A percentile compares a stretch with the other conserved stretches of the same genome.
Conservation (phyloP, 1,140 invertebrate genomes). For the Drosophila nannoptera region DNA sequence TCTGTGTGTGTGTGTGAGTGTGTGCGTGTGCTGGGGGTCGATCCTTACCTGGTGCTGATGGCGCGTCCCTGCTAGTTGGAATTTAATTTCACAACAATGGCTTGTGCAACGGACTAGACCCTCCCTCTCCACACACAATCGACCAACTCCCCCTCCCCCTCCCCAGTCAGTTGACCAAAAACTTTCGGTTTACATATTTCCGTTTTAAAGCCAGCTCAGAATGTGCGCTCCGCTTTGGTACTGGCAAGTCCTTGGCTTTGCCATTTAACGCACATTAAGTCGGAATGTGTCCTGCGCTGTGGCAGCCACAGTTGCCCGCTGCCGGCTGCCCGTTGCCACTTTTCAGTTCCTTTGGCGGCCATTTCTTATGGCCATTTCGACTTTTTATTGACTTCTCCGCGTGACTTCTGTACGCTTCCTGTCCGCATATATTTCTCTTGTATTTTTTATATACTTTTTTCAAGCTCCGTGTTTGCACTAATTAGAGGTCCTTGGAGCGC, state of each 20-base stretch:
- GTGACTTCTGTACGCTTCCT: slow-evolving; percentile 35
- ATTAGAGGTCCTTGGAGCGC: slow-evolving; percentile 28
- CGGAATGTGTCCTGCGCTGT: slow-evolving; percentile 40
- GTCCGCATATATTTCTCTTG: neutral
- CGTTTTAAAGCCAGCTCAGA: slow-evolving; percentile 25
- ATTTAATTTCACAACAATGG: slow-evolving; percentile 52
- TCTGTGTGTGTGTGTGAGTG: neutral
- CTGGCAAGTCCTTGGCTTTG: slow-evolving; percentile 26
- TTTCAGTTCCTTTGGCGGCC: slow-evolving; percentile 39
- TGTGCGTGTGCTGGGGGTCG: too few relatives aligned
- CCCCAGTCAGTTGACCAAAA: slow-evolving; percentile 21
- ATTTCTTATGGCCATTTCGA: slow-evolving; percentile 47
- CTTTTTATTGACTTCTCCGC: slow-evolving; percentile 45
- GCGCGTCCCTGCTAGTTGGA: slow-evolving; percentile 33
- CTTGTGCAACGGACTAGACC: neutral
- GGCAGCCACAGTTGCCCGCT: slow-evolving; percentile 12
- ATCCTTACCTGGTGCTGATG: slow-evolving; percentile 8
- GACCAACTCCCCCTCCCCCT: neutral
- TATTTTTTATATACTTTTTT: slow-evolving; percentile 10
- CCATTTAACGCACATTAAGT: slow-evolving; percentile 50
- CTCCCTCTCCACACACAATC: too few relatives aligned
- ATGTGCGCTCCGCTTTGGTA: slow-evolving; percentile 5
- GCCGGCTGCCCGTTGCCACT: slow-evolving; percentile 9
- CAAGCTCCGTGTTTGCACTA: slow-evolving; percentile 33
- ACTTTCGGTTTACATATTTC: slow-evolving; percentile 46